These are phyloP conservation scores for Leontopithecus rosalia DNA, from an alignment of 2,797 vertebrate genomes.

Conservation along the genomic window DNA sequence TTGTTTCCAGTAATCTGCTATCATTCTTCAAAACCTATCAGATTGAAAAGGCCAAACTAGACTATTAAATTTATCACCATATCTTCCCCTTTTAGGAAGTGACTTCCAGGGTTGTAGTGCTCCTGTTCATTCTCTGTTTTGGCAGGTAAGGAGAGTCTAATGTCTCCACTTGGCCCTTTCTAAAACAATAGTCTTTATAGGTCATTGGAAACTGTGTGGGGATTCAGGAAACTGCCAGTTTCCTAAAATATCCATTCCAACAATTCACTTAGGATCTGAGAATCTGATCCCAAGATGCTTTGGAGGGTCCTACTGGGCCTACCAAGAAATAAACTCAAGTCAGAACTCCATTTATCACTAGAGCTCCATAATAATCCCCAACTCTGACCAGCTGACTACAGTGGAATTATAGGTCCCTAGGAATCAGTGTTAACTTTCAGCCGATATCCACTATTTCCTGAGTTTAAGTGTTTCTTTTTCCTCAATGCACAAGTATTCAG, in stretches of 20 bases:
- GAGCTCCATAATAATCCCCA: neutral
- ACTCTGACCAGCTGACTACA: neutral
- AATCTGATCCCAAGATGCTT: neutral
- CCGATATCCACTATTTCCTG: neutral
- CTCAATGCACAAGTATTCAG: neutral
- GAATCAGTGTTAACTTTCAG: neutral
- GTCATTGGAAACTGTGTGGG: neutral
- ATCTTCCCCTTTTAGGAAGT: neutral
- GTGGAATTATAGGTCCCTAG: neutral
- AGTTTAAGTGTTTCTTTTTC: conserved; percentile 10
- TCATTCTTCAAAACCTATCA: neutral
- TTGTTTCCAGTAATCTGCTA: neutral
- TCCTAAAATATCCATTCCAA: conserved; percentile 16
- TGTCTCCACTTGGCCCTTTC: neutral
- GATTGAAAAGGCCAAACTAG: neutral
- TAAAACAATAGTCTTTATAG: neutral
- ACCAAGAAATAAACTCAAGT: neutral
- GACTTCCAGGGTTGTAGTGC: neutral
- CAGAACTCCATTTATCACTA: neutral
- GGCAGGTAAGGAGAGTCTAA: neutral
- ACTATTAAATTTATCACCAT: conserved; percentile 18
- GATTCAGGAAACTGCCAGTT: neutral
- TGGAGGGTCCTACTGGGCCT: neutral
- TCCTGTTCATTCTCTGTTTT: neutral
- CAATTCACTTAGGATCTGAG: neutral